Percentiles rank a stretch among this genome's conserved stretches.
Conservation (phyloP, 2,113 vertebrate species). For the Trinectes maculatus region DNA sequence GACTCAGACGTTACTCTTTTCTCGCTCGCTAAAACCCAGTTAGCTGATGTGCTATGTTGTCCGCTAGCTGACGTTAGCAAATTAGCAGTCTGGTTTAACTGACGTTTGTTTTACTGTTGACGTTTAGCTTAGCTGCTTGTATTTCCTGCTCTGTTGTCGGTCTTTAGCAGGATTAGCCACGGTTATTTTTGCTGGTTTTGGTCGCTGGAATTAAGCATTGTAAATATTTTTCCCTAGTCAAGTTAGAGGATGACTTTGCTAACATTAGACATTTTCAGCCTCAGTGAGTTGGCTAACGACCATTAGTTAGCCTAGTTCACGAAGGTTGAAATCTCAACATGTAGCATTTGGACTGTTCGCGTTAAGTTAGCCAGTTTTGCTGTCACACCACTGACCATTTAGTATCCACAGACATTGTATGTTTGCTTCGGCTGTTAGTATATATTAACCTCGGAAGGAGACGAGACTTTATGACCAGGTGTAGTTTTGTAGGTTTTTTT, state of each 20-base stretch:
- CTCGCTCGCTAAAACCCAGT: conserved; percentile 3
- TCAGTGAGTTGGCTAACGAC: conserved; percentile 23
- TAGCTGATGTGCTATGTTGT: conserved; percentile 48
- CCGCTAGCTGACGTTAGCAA: conserved; percentile 65
- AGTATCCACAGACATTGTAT: not conserved
- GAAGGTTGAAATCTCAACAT: conserved; percentile 19
- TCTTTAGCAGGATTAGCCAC: not conserved
- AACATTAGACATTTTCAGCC: not conserved
- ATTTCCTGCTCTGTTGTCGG: conserved; percentile 66
- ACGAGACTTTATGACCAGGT: conserved; percentile 40
- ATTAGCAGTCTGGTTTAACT: conserved; percentile 51
- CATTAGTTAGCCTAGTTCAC: conserved; percentile 8
- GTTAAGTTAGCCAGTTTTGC: not conserved
- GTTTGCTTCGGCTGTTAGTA: conserved; percentile 2
- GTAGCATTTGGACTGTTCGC: conserved; percentile 2
- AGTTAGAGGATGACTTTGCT: not conserved
- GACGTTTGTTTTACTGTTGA: conserved; percentile 66
- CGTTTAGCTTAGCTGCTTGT: conserved; percentile 62
- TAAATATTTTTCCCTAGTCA: not conserved
- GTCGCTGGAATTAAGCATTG: too few species aligned
- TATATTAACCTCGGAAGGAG: conserved; percentile 23
- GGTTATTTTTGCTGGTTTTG: not conserved
- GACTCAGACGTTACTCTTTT: not conserved
- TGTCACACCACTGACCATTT: not conserved
- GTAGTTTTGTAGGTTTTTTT: conserved; percentile 48